Percentiles rank a stretch among this genome's conserved stretches.
Conservation (phyloP, 1,140 invertebrate genomes). For the Mamestra configurata region DNA sequence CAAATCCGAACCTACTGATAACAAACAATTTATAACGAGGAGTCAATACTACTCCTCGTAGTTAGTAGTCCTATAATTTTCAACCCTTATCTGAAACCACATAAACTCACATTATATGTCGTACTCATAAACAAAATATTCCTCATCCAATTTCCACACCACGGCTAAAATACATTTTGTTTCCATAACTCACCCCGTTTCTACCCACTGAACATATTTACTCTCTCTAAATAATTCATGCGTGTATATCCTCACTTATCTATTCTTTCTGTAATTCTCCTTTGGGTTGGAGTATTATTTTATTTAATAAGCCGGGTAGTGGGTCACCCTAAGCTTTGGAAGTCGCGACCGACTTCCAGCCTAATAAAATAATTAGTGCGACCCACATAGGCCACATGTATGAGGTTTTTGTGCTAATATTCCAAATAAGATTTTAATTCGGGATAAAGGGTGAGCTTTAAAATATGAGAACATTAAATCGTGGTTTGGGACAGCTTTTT, state of each 20-base stretch:
- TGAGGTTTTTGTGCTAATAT: slow-evolving; percentile 32
- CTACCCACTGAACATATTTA: slow-evolving; percentile 20
- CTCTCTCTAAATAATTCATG: slow-evolving; percentile 39
- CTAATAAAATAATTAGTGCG: slow-evolving; percentile 51
- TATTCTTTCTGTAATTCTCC: slow-evolving; percentile 38
- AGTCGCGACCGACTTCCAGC: slow-evolving; percentile 22
- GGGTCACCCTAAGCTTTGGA: slow-evolving; percentile 17
- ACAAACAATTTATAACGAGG: no score
- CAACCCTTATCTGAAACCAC: no score
- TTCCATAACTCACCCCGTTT: slow-evolving; percentile 13
- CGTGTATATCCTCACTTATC: slow-evolving; percentile 10
- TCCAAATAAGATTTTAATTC: slow-evolving; percentile 34
- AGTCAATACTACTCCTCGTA: no score
- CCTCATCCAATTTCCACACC: neutral
- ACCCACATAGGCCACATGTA: slow-evolving; percentile 29
- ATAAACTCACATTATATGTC: no score
- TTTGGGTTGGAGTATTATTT: slow-evolving; percentile 45
- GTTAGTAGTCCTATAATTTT: no score
- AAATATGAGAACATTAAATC: slow-evolving; percentile 23
- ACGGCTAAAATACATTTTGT: neutral
- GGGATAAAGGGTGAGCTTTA: neutral
- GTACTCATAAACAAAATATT: no score
- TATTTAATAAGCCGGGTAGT: slow-evolving; percentile 45
- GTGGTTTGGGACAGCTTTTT: neutral
- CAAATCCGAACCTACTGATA: no score